Evolutionary conservation across 2,113 vertebrate species (phyloP), one percentile per base, ranked within the genome.

Genomic region (Atlantisia rogersi): DNA sequence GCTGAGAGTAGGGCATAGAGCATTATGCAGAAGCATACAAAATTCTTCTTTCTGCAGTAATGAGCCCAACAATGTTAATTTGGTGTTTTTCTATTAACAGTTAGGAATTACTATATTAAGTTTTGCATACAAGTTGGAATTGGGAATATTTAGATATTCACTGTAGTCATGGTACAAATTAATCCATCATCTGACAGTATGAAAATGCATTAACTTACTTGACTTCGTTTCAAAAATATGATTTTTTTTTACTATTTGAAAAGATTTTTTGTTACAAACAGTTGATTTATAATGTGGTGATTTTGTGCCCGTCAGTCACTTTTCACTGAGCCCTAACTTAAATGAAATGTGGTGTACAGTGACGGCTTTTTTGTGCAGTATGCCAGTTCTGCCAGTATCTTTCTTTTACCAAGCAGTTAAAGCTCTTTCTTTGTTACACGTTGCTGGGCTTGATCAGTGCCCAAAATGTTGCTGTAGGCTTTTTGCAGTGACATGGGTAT

Each of bases 301-400:
- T 28, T 28, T 53, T 53, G 21, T 48, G 12, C 16, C 4, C 1
- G 2, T 46, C 52, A 19, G 17, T 44, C 44, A 50, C 39, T 86
- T 32, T 71, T 90, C 77, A n/a, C n/a, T 86, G 35, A 50, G 46
- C 74, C 39, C 31, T 63, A 46, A 25, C n/a, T 29, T n/a, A 59
- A 65, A 67, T 77, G 39, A 55, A 81, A 55, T 15, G 29, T 0
- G 0, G 37, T 63, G 7, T 12, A 25, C 1, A 0, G 37, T 63
- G 5, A 13, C 70, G 25, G 4, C 20, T 86, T 52, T 76, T n/a
- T 37, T 24, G 37, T 63, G 20, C 6, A 5, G 42, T 69, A 11
- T 14, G 18, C 40, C 22, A 64, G 13, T 20, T 52, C 4, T 76
- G 37, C 28, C 63, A 37, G 3, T 86, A 48, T 29, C 29, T 81